Conservation (phyloP, 2,888 invertebrate species). For the Magallana nippona region DNA sequence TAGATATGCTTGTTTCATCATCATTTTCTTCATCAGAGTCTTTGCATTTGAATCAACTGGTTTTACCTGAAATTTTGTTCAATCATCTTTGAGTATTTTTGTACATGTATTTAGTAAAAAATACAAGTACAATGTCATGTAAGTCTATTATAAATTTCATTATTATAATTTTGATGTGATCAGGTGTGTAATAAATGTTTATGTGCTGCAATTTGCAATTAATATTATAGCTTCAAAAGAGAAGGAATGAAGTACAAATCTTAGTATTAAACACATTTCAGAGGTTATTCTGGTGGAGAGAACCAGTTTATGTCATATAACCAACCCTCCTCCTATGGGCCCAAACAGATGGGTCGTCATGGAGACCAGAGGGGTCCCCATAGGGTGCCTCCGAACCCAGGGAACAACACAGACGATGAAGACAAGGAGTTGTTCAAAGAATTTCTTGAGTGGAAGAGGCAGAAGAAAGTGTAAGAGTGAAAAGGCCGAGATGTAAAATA, state of each 20-base stretch:
- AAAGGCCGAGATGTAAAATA: slow-evolving; percentile 37
- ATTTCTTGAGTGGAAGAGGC: slow-evolving; percentile 43
- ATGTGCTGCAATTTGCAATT: neutral
- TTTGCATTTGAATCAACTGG: too few relatives aligned
- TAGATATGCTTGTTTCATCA: too few relatives aligned
- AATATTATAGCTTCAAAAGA: neutral
- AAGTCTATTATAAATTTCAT: too few relatives aligned
- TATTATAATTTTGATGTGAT: too few relatives aligned
- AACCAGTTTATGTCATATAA: neutral
- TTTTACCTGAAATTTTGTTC: too few relatives aligned
- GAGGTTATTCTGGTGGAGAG: neutral
- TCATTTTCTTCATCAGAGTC: too few relatives aligned
- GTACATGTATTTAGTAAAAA: too few relatives aligned
- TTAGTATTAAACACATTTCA: neutral
- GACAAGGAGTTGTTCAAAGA: slow-evolving; percentile 45
- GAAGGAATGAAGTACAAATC: neutral
- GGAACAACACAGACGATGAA: slow-evolving; percentile 17
- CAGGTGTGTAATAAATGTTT: too few relatives aligned
- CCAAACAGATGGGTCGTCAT: neutral
- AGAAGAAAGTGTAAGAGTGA: slow-evolving; percentile 33
- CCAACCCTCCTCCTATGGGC: neutral
- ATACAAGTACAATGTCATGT: too few relatives aligned
- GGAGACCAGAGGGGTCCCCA: slow-evolving; percentile 10
- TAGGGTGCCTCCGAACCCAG: slow-evolving; percentile 33
- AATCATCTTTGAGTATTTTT: too few relatives aligned